phyloP scores from a whole-genome alignment of 2,113 vertebrate species.

The human (Homo sapiens) region DNA sequence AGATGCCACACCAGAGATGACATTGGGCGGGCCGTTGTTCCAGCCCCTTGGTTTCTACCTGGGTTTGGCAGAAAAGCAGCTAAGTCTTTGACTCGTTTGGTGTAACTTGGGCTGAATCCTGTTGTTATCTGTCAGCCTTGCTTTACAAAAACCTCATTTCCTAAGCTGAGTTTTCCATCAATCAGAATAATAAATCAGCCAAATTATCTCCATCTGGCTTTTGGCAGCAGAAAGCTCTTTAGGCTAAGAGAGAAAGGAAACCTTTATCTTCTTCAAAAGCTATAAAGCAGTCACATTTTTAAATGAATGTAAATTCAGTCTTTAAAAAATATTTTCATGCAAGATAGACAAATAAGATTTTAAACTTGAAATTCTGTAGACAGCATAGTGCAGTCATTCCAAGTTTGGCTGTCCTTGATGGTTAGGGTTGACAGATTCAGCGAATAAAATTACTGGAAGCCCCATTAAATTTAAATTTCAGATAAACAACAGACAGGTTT shows the following conservation, averaged over 20 bases:
- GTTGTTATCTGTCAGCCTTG: not conserved
- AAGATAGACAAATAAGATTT: not conserved
- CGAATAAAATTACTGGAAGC: not conserved
- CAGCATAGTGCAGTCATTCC: not conserved
- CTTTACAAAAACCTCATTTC: not conserved
- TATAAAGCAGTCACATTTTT: not conserved
- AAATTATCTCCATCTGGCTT: slow-evolving; percentile 11
- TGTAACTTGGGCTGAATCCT: not conserved
- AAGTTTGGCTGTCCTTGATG: not conserved
- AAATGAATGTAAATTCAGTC: not conserved
- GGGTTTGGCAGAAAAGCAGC: not conserved
- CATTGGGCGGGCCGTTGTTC: not conserved
- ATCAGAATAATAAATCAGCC: not conserved
- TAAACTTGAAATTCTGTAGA: not conserved
- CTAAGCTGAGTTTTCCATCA: not conserved
- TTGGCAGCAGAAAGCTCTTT: not conserved
- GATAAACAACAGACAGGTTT: not conserved
- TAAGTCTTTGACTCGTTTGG: not conserved
- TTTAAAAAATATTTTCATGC: not conserved
- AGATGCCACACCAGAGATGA: not conserved
- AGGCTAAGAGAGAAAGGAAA: not conserved
- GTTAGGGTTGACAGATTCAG: not conserved
- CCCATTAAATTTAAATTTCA: slow-evolving; percentile 17
- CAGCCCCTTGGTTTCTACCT: not conserved
- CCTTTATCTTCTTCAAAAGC: not conserved